phyloP scores from a whole-genome alignment of 2,113 vertebrate genomes.

The Gnathonemus echidnorhynchus region DNA sequence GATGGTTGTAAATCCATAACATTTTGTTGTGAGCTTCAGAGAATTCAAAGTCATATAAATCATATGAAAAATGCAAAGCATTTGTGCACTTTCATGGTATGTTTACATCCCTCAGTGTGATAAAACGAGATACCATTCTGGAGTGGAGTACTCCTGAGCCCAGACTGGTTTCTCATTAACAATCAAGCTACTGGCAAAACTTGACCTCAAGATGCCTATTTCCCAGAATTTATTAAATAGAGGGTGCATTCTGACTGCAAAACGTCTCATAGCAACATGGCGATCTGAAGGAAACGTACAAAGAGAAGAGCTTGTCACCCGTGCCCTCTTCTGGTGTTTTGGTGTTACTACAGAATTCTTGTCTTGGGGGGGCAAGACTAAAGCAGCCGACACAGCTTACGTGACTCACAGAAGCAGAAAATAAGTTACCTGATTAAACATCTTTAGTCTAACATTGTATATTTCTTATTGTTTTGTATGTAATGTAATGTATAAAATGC shows the following conservation, averaged over 20 bases:
- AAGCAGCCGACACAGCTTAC: neutral
- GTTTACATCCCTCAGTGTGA: neutral
- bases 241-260: slow-evolving; percentile 21
- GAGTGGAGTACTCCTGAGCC: neutral
- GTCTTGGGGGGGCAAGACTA: neutral
- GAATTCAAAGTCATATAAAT: neutral
- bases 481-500: neutral
- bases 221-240: slow-evolving; percentile 37
- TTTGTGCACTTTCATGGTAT: neutral
- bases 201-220: slow-evolving; percentile 15
- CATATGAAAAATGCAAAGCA: neutral
- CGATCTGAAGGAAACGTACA: neutral
- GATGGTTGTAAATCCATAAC: neutral
- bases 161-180: neutral
- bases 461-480: neutral
- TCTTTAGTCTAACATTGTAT: neutral
- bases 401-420: neutral
- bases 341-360: slow-evolving; percentile 9
- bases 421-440: neutral
- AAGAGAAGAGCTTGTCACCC: neutral
- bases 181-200: neutral
- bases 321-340: slow-evolving; percentile 34
- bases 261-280: neutral
- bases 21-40: neutral
- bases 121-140: neutral